Evolutionary conservation across 2,888 invertebrate genomes (phyloP).

Genomic region (Diarsia mendica): DNA sequence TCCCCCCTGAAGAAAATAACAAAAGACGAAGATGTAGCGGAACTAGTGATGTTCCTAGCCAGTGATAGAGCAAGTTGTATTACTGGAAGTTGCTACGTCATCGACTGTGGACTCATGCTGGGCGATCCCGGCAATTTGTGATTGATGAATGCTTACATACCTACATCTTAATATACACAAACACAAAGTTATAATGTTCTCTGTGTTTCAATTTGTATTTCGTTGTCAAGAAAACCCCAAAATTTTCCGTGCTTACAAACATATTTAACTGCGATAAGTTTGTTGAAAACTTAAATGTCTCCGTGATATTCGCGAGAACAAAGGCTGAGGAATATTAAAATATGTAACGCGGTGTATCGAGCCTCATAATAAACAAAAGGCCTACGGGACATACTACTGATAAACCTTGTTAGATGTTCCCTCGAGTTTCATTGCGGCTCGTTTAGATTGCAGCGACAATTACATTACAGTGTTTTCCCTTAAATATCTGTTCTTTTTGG

Average conservation of each 20-base stretch:
- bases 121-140: slow-evolving; percentile 72
- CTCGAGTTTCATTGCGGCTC: slow-evolving; percentile 75
- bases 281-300: slow-evolving; percentile 75
- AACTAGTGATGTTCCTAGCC: slow-evolving; percentile 78
- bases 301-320: slow-evolving; percentile 76
- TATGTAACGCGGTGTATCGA: slow-evolving; percentile 76
- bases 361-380: slow-evolving; percentile 80
- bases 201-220: slow-evolving; percentile 47
- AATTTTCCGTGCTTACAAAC: slow-evolving; percentile 61
- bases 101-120: slow-evolving; percentile 80
- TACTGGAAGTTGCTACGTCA: slow-evolving; percentile 77
- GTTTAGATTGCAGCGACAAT: slow-evolving; percentile 82
- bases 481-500: slow-evolving; percentile 81
- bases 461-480: slow-evolving; percentile 78
- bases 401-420: slow-evolving; percentile 80
- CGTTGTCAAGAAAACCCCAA: slow-evolving; percentile 58
- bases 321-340: slow-evolving; percentile 81
- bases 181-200: slow-evolving; percentile 15
- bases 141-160: slow-evolving; percentile 60
- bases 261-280: slow-evolving; percentile 77
- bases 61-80: slow-evolving; percentile 80
- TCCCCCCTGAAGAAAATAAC: slow-evolving; percentile 76
- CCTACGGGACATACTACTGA: slow-evolving; percentile 73
- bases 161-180: slow-evolving; percentile 51
- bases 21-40: slow-evolving; percentile 78